A percentile compares a stretch with the other conserved stretches of the same genome.
These are phyloP conservation scores for Tyria jacobaeae DNA, from an alignment of 2,888 invertebrate genomes.

Conservation along the genomic window DNA sequence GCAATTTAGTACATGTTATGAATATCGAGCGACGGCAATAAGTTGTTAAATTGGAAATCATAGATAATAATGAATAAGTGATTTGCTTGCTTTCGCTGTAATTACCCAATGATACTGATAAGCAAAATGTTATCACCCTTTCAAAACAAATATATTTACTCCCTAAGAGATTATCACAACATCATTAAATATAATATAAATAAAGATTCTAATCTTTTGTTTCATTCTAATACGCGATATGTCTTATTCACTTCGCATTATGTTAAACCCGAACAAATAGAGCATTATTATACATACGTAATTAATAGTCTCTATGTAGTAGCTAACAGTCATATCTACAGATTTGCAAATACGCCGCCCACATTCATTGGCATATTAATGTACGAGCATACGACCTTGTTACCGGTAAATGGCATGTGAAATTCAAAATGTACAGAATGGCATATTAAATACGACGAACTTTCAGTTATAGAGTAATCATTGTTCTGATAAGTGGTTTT, in stretches of 20 bases:
- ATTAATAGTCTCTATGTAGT: slow-evolving; percentile 1
- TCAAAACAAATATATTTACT: too few species aligned
- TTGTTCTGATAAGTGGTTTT: background rate
- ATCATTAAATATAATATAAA: too few species aligned
- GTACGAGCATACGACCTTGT: slow-evolving; percentile 10
- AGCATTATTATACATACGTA: background rate
- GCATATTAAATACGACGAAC: background rate
- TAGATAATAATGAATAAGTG: too few species aligned
- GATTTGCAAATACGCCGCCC: slow-evolving; percentile 12
- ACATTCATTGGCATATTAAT: slow-evolving; percentile 8
- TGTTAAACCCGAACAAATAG: slow-evolving; percentile 6
- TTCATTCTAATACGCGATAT: background rate
- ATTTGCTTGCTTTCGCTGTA: too few species aligned
- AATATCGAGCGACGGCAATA: too few species aligned
- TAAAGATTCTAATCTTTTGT: background rate
- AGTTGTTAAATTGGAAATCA: too few species aligned
- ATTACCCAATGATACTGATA: too few species aligned
- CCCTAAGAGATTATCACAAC: too few species aligned
- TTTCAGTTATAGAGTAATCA: background rate
- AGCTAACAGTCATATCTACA: slow-evolving; percentile 4
- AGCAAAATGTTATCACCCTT: too few species aligned
- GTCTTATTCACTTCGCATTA: background rate
- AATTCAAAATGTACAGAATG: background rate
- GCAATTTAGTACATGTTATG: too few species aligned
- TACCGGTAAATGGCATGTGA: background rate